phyloP scores from a whole-genome alignment of 2,113 vertebrate genomes.

The Pholis gunnellus region DNA sequence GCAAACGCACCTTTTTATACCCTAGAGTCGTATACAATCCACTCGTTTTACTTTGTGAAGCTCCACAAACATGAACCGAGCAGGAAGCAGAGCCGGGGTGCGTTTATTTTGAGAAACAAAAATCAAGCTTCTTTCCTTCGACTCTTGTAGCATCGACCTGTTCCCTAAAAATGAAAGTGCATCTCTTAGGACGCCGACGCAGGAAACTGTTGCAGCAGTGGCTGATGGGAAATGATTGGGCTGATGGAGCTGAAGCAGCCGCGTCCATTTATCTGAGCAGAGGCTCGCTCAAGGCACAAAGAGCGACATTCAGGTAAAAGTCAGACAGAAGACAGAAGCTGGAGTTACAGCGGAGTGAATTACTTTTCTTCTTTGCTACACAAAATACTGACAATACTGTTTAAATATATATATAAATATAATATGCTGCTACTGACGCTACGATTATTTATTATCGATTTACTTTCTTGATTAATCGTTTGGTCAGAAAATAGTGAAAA shows the following conservation, averaged over 20 bases:
- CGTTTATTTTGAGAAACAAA: not conserved
- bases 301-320: slow-evolving; percentile 69
- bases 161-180: too few relatives aligned
- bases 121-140: slow-evolving; percentile 6
- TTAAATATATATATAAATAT: too few relatives aligned
- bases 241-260: slow-evolving; percentile 29
- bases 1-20: not conserved
- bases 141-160: too few relatives aligned
- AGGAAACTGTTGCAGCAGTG: not conserved
- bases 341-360: not conserved
- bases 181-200: slow-evolving; percentile 13
- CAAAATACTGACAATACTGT: too few relatives aligned
- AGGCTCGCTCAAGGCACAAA: slow-evolving; percentile 21
- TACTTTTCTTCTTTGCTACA: too few relatives aligned
- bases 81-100: not conserved
- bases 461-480: too few relatives aligned
- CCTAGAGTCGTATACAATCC: not conserved
- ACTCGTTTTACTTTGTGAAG: not conserved
- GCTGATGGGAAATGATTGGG: slow-evolving; percentile 32
- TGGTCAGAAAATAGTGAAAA: too few relatives aligned
- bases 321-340: slow-evolving; percentile 47
- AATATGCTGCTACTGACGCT: too few relatives aligned
- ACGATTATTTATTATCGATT: too few relatives aligned
- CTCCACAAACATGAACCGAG: not conserved
- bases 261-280: slow-evolving; percentile 42